Percentiles rank a stretch among this genome's conserved stretches.
phyloP scores from a whole-genome alignment of 1,140 invertebrate species.

The Holcopasites calliopsidis region DNA sequence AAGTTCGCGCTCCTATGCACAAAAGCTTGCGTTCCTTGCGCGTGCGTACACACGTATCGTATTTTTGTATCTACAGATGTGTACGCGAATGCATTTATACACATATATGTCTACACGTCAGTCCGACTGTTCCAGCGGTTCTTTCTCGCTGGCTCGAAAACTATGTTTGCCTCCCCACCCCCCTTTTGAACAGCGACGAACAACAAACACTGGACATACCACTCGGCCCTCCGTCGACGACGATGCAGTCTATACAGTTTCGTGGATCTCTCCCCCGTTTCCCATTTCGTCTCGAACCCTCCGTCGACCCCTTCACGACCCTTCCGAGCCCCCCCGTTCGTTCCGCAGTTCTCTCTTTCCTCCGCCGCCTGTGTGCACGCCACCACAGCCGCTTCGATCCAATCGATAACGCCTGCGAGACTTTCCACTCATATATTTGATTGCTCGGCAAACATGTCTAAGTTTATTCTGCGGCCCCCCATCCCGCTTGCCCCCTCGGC shows the following conservation, averaged over 20 bases:
- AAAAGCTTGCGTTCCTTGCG: background rate
- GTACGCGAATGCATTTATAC: no score
- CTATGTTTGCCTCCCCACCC: slow-evolving; percentile 73
- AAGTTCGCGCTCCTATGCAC: slow-evolving; percentile 57
- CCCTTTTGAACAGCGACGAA: slow-evolving; percentile 73
- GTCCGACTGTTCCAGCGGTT: slow-evolving; percentile 8
- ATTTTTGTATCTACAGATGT: background rate
- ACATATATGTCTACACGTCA: background rate
- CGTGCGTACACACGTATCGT: background rate
- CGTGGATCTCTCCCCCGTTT: slow-evolving; percentile 55
- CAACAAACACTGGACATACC: slow-evolving; percentile 73
- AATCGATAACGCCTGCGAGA: slow-evolving; percentile 75
- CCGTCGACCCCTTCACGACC: slow-evolving; percentile 28
- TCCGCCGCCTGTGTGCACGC: slow-evolving; percentile 1
- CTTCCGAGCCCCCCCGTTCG: slow-evolving; percentile 1
- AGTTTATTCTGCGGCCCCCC: slow-evolving; percentile 71
- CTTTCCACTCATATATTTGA: slow-evolving; percentile 79
- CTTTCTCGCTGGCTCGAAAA: slow-evolving; percentile 57
- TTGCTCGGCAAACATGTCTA: slow-evolving; percentile 78
- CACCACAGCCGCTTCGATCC: slow-evolving; percentile 44
- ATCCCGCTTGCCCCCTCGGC: background rate
- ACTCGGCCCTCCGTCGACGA: slow-evolving; percentile 60
- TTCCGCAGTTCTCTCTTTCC: slow-evolving; percentile 8
- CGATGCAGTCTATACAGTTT: slow-evolving; percentile 67
- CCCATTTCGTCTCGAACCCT: slow-evolving; percentile 52